Evolutionary conservation across 2,888 invertebrate species (phyloP).

Genomic region (Onthophagus sagittarius): DNA sequence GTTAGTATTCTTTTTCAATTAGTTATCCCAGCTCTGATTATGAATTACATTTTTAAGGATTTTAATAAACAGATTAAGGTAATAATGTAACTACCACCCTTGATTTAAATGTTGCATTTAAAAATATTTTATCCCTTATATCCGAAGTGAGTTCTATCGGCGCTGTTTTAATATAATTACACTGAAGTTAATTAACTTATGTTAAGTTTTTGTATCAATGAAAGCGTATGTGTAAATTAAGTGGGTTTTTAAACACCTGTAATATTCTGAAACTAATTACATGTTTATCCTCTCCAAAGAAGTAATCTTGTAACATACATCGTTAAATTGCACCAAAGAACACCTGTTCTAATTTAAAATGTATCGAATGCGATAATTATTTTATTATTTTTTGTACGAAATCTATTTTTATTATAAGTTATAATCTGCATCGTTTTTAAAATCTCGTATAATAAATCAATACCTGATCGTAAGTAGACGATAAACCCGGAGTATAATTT

Average conservation of each 20-base stretch:
- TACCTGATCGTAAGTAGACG: not conserved
- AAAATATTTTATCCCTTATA: too few species aligned
- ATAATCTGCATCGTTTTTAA: not conserved
- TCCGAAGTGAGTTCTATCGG: too few species aligned
- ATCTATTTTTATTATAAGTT: not conserved
- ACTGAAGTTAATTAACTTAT: too few species aligned
- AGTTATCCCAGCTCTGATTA: too few species aligned
- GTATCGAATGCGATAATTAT: not conserved
- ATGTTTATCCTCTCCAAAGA: not conserved
- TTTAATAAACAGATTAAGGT: too few species aligned
- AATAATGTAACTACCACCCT: too few species aligned
- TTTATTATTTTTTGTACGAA: not conserved
- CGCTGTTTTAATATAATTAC: too few species aligned
- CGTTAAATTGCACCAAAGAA: not conserved
- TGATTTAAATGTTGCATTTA: too few species aligned
- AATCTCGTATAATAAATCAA: not conserved
- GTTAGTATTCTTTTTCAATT: too few species aligned
- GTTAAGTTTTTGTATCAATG: too few species aligned
- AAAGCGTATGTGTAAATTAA: not conserved
- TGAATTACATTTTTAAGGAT: too few species aligned
- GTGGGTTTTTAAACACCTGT: not conserved
- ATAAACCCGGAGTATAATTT: not conserved
- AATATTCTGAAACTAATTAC: not conserved
- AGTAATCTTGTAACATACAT: not conserved
- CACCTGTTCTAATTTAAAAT: not conserved